Conservation (phyloP, 2,888 invertebrate genomes). For the Habroteleia sp. region DNA sequence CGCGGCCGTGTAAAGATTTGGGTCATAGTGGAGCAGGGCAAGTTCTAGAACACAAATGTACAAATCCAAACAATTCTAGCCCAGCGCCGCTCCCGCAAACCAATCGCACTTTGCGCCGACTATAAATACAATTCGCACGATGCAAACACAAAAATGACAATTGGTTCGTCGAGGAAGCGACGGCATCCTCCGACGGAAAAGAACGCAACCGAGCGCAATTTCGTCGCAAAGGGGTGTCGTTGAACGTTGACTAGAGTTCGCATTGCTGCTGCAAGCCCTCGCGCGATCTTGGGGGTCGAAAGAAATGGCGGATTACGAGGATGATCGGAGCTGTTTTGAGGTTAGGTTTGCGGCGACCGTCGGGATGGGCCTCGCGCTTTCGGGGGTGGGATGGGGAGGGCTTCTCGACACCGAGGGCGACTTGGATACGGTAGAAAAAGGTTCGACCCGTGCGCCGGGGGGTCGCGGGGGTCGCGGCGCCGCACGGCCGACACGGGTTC, state of each 20-base stretch:
- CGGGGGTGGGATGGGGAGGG: slow-evolving; percentile 16
- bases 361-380: slow-evolving; percentile 30
- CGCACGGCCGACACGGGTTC: slow-evolving; percentile 48
- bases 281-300: no score
- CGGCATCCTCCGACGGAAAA: not conserved
- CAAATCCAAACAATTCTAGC: slow-evolving; percentile 30
- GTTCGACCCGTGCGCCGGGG: slow-evolving; percentile 36
- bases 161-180: slow-evolving; percentile 3
- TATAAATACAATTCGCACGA: no score
- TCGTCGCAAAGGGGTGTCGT: no score
- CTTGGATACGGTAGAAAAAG: slow-evolving; percentile 61
- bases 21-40: slow-evolving; percentile 4
- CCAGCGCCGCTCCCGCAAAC: slow-evolving; percentile 17
- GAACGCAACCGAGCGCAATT: no score
- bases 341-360: not conserved
- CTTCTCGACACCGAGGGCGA: slow-evolving; percentile 61
- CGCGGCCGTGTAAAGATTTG: slow-evolving; percentile 36
- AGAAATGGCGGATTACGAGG: no score
- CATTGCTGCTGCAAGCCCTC: no score
- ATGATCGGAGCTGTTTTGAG: no score
- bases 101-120: slow-evolving; percentile 14
- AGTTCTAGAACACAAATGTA: slow-evolving; percentile 28
- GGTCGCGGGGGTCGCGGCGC: slow-evolving; percentile 31
- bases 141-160: slow-evolving; percentile 12
- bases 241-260: no score